Base-by-base conservation (phyloP, 1,140 invertebrate species). In the Amphibalanus amphitrite region DNA sequence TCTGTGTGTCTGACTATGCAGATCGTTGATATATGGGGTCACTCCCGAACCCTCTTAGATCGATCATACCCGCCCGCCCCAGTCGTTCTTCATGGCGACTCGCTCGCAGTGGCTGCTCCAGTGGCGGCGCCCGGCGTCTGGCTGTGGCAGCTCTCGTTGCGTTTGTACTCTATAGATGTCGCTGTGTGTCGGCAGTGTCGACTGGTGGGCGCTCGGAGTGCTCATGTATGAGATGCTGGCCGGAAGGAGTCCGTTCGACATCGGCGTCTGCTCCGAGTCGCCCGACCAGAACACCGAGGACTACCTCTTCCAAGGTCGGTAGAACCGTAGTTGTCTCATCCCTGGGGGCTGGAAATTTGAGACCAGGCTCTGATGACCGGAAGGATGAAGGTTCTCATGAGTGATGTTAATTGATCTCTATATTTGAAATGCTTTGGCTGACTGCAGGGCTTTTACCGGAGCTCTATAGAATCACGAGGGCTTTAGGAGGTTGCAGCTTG, bases 231-330 rank as follows among this genome's bases (percentile, higher is more conserved):
- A 99, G 83, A 99, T 99, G 97, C 81, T 99, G 76, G 96, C 95
- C 4, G 97, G 97, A 1, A 84, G 96, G 73, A 97, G 94, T 78
- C 97, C 97, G 0, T 99, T 99, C 82, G 95, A 99, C 81, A 93
- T 97, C 76, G 92, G 92, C 29, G 90, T 92, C 70, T 91, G 91
- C n/a, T 91, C 92, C 0, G 95, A 98, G 78, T 97, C 98, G 83
- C 94, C 95, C 13, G 96, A 99, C 80, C 92, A 97, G 80, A 98
- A 99, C 79, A 97, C 96, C 3, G 97, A 99, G 82, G 97, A 99
- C 81, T 97, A 95, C 80, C 85, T 99, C 3, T 98, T 98, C 86
- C 95, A 98, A 88, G 83, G 85, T 87, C 77, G 70, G 69, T 26
- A n/a, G 59, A 71, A 1, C 29, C 29, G 29, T 6, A 68, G 15